Evolutionary conservation across 2,888 invertebrate genomes (phyloP).

Genomic region (Cyaniris semiargus): DNA sequence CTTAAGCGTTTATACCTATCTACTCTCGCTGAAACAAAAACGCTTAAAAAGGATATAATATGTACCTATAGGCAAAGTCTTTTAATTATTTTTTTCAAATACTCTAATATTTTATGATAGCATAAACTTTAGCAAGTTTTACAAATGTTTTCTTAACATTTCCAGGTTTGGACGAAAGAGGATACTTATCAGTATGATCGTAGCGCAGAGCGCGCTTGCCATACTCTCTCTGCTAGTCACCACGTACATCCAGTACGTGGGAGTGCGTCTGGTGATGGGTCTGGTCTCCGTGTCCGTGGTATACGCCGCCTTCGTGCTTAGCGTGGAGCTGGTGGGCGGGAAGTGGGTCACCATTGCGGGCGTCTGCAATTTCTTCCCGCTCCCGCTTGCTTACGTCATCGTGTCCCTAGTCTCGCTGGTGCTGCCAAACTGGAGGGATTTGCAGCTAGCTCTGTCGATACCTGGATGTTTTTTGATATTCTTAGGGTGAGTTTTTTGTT

Average conservation of each 20-base stretch:
- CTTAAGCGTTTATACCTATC: too few species aligned
- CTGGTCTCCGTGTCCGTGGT: slow-evolving; percentile 90
- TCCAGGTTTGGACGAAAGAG: slow-evolving; percentile 86
- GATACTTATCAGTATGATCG: slow-evolving; percentile 85
- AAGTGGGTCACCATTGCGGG: slow-evolving; percentile 90
- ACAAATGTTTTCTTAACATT: slow-evolving; percentile 39
- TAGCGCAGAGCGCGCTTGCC: slow-evolving; percentile 85
- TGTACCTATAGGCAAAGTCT: too few species aligned
- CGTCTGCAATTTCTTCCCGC: slow-evolving; percentile 89
- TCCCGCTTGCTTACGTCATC: slow-evolving; percentile 87
- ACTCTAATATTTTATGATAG: too few species aligned
- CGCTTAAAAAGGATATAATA: too few species aligned
- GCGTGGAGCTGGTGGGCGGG: slow-evolving; percentile 89
- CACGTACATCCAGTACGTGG: slow-evolving; percentile 85
- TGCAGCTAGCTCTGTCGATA: slow-evolving; percentile 86
- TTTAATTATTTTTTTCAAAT: too few species aligned
- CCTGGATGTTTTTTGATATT: slow-evolving; percentile 85
- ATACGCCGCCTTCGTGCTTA: slow-evolving; percentile 88
- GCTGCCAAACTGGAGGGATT: slow-evolving; percentile 85
- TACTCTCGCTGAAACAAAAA: too few species aligned
- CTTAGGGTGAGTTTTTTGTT: slow-evolving; percentile 79
- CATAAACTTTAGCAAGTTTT: too few species aligned
- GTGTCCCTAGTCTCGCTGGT: slow-evolving; percentile 86
- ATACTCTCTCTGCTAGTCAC: slow-evolving; percentile 85
- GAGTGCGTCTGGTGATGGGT: slow-evolving; percentile 85